Percentiles rank a stretch among this genome's conserved stretches.
phyloP scores from a whole-genome alignment of 2,113 vertebrate genomes.

The Callionymus lyra region DNA sequence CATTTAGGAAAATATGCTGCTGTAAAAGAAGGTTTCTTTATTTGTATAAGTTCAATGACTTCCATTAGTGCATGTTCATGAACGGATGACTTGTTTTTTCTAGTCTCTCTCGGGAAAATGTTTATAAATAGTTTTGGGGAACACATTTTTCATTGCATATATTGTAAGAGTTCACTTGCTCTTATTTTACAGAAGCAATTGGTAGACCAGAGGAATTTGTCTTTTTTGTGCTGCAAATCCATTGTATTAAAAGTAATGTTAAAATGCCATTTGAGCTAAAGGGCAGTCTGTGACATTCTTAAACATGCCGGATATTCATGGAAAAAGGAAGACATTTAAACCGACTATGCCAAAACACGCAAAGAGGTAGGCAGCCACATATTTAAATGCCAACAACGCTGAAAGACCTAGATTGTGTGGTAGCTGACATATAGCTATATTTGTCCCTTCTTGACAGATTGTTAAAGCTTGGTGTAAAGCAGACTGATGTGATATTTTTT shows the following conservation, averaged over 20 bases:
- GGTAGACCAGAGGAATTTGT: too few relatives aligned
- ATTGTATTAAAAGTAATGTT: constrained; percentile 13
- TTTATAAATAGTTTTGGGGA: too few relatives aligned
- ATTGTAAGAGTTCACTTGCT: not conserved
- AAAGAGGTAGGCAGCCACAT: constrained; percentile 31
- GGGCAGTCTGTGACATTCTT: constrained; percentile 45
- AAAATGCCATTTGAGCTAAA: constrained; percentile 57
- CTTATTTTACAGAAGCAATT: not conserved
- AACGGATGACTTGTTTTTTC: too few relatives aligned
- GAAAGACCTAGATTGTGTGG: constrained; percentile 18
- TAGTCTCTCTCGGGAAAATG: too few relatives aligned
- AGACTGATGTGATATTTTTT: too few relatives aligned
- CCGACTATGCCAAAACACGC: constrained; percentile 35
- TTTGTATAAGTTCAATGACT: too few relatives aligned
- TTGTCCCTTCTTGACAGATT: constrained; percentile 2
- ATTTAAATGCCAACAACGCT: constrained; percentile 60
- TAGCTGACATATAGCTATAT: constrained; percentile 27
- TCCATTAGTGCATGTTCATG: too few relatives aligned
- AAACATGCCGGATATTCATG: constrained; percentile 30
- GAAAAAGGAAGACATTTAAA: constrained; percentile 36
- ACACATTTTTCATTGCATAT: too few relatives aligned
- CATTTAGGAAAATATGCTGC: too few relatives aligned
- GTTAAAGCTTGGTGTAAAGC: not conserved
- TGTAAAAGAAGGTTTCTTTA: too few relatives aligned
- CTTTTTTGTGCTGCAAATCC: too few relatives aligned